These are phyloP conservation scores for Spatulosminthurus flaviceps DNA, from an alignment of 2,888 invertebrate species.

Conservation along the genomic window DNA sequence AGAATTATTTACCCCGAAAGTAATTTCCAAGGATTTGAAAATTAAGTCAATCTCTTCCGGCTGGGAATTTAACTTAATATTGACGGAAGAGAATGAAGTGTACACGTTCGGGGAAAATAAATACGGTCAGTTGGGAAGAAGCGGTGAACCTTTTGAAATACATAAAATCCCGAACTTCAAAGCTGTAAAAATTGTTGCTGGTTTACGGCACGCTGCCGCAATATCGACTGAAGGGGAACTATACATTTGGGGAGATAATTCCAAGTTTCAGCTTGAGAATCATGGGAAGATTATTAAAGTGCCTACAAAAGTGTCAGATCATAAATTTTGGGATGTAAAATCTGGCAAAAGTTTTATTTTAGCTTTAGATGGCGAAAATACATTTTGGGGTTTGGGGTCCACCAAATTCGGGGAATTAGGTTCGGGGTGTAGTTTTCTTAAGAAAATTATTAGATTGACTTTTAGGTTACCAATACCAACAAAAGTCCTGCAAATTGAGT, in stretches of 20 bases:
- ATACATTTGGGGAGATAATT: conserved; percentile 75
- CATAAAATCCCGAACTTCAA: conserved; percentile 3
- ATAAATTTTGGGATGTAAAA: conserved; percentile 73
- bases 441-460: not conserved
- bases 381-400: conserved; percentile 80
- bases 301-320: conserved; percentile 64
- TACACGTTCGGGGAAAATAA: conserved; percentile 33
- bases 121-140: conserved; percentile 37
- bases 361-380: conserved; percentile 71
- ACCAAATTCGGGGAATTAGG: conserved; percentile 84
- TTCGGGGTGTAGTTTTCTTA: conserved; percentile 65
- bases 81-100: conserved; percentile 7
- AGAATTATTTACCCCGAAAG: not conserved
- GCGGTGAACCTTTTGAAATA: not conserved
- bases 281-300: conserved; percentile 61
- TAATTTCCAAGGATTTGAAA: not conserved
- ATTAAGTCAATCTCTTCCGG: conserved; percentile 22
- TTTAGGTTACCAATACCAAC: conserved; percentile 62
- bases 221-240: conserved; percentile 73
- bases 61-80: conserved; percentile 44
- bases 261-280: conserved; percentile 69
- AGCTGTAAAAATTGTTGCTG: conserved; percentile 71
- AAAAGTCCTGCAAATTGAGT: conserved; percentile 69
- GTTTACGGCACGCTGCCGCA: conserved; percentile 75
- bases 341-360: conserved; percentile 86